Base-by-base conservation (phyloP, 1,140 invertebrate genomes). In the Rhyacophila brunnea region DNA sequence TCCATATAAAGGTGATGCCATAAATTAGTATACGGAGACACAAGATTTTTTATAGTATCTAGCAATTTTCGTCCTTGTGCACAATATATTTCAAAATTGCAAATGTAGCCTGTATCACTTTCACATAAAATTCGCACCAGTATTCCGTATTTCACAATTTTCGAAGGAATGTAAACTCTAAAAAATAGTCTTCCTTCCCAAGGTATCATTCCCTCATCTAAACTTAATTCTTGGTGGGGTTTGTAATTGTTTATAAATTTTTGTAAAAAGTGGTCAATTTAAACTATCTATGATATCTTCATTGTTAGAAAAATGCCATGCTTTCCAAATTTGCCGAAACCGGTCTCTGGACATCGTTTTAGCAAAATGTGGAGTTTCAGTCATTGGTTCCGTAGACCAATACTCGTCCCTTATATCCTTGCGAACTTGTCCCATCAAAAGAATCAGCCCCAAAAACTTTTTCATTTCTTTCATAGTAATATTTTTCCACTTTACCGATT, bases 131-230 rank as follows among this genome's bases (percentile, higher is more conserved):
- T 64, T 58, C 66, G 54, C 23, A 66, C 60, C 34, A 67, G 45
- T 46, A 67, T 58, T 11, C 64, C 61, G 49, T 67, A 66, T 59
- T 64, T 67, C 9, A 44, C 55, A 57, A 66, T 64, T 66, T 67
- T 67, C 20, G 20, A 51, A 13, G 61, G 38, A 58, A 61, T 66
- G 38, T 67, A 67, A 46, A 46, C 49, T 56, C 54, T 65, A 48
- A 64, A 62, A 11, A 38, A 51, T 45, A 66, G 34, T 15, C 60
- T 60, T 20, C 63, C 59, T 28, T 56, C 20, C 57, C 62, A 63
- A 42, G 51, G 54, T 20, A 67, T 64, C 36, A 64, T 63, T 17
- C 63, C 52, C 43, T 67, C 64, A 56, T 66, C 57, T 42, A 67
- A 32, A 28, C 47, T 57, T 55, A 67, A 66, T 60, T 69, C 34